Evolutionary conservation across 2,888 invertebrate genomes (phyloP), one percentile per base, ranked within the genome.

Genomic region (Andrena flavipes): DNA sequence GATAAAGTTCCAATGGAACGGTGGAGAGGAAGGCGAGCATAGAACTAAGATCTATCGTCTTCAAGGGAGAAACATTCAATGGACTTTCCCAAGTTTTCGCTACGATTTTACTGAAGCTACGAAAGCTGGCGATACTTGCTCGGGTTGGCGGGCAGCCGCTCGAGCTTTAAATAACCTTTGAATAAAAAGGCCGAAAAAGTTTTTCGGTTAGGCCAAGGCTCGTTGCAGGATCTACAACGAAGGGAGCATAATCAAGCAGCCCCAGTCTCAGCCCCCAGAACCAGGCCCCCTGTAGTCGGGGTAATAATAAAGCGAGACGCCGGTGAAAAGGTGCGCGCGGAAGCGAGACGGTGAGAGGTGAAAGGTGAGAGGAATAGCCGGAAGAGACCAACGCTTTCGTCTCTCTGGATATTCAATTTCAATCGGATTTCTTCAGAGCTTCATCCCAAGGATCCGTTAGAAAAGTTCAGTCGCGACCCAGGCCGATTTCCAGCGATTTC

Each of bases 361-460:
- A 56, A 70, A 73, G 67, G 68, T 63, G 80, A 73, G 80, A 65
- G 80, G 68, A 63, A 69, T 23, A 49, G 42, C 4, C 42, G 64
- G 48, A 54, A 26, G 51, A 67, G 71, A 72, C 54, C 54, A 62
- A 74, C 35, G 65, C 35, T 71, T 30, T 20, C 64, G 51, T 48
- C 71, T 63, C 26, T 33, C 49, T 83, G 83, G 82, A 85, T 84
- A 85, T 85, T 85, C 85, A 82, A 85, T 85, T 85, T 82, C 82
- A 80, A 84, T 77, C 80, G 84, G 79, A 82, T 82, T 85, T 74
- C 71, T 72, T 56, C 60, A 79, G 82, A 69, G 82, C 69, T 77
- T 68, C 76, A 68, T 80, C 71, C 74, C 60, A 26, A n/a, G 56
- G 64, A 79, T 80, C 73, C 70, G 64, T 84, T 80, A 73, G 67